A percentile compares a stretch with the other conserved stretches of the same genome.
Conservation (phyloP, 2,888 invertebrate species). For the Stratiomys singularior region DNA sequence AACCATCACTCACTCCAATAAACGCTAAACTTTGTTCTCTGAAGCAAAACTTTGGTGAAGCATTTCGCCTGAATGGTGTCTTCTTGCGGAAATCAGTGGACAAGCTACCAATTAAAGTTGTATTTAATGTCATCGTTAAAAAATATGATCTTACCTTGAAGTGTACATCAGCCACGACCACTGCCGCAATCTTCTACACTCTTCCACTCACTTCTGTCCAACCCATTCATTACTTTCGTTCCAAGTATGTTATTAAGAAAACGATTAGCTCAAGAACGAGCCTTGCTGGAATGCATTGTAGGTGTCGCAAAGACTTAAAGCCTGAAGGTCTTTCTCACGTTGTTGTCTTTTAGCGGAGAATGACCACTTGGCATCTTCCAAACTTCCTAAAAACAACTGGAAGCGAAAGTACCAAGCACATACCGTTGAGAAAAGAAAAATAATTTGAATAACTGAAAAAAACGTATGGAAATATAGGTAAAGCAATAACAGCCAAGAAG, state of each 20-base stretch:
- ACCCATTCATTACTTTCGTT: neutral
- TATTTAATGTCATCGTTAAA: neutral
- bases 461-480: neutral
- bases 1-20: no score
- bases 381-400: neutral
- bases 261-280: neutral
- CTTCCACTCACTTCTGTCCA: neutral
- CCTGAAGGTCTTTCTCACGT: neutral
- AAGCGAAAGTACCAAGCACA: neutral
- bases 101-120: neutral
- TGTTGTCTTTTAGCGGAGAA: neutral
- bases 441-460: neutral
- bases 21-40: no score
- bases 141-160: neutral
- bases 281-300: neutral
- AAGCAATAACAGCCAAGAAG: neutral
- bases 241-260: neutral
- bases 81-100: no score
- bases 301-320: neutral
- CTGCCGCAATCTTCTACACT: neutral
- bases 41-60: no score
- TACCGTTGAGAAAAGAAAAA: neutral
- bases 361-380: neutral
- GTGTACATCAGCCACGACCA: neutral
- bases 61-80: no score